Evolutionary conservation across 2,113 vertebrate species (phyloP), one percentile per base, ranked within the genome.

Genomic region (Strix uralensis): DNA sequence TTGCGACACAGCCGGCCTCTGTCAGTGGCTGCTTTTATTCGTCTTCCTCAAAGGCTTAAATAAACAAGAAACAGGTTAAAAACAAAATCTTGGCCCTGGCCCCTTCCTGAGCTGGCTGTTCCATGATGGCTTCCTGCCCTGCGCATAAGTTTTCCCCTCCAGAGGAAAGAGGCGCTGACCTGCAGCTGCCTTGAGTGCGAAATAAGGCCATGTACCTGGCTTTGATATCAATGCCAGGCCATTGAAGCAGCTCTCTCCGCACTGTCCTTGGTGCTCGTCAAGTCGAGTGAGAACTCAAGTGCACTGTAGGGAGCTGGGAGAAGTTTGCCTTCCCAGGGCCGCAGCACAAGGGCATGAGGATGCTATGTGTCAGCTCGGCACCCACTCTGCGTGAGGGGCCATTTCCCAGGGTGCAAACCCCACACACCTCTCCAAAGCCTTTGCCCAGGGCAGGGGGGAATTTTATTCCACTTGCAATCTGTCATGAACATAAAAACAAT

Each of bases 21-120:
- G 67, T 86, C 82, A 30, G 72, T 67, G 90, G 30, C 58, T 88
- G 85, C 88, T 93, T 93, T 88, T 92, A 90, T 88, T 90, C 88
- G 0, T 40, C 93, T 88, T 93, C 95, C 90, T 96, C 95, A 95
- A 85, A 93, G 93, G 92, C 92, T 96, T 95, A 94, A 96, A 96
- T 95, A 96, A 97, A 96, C 96, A 96, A 93, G 90, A 95, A 96
- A 82, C 94, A 94, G 93, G 95, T 96, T 95, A 92, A 96, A 96
- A 96, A 92, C 84, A 96, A 95, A 89, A 88, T 96, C 93, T 92
- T 91, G 94, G 95, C 94, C 78, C 65, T 1, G 7, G 70, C 66
- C 81, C 81, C 78, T 97, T 97, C 96, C 96, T 96, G 96, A 91
- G 87, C 93, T 91, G 84, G 87, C 93, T 92, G 95, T 91, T 94